Evolutionary conservation across 2,888 invertebrate species (phyloP).

Genomic region (Pristionchus japonicus): DNA sequence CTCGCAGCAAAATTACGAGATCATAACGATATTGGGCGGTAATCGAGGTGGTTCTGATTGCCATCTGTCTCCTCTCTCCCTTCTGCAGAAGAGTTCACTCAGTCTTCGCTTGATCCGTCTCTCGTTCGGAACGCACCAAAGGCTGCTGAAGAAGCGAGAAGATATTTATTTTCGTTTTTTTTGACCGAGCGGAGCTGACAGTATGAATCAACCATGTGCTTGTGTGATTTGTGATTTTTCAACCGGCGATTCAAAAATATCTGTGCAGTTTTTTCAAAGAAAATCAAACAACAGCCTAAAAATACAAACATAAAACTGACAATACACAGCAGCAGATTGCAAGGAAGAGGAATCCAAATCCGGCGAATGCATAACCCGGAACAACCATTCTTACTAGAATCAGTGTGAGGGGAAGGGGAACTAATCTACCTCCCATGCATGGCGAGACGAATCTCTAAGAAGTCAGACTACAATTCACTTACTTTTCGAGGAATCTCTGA

Average conservation of each 20-base stretch:
- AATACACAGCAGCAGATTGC: background rate
- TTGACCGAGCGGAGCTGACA: too few relatives aligned
- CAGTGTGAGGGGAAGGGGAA: background rate
- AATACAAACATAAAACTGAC: background rate
- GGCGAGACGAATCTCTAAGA: background rate
- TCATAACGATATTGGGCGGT: background rate
- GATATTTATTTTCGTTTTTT: too few relatives aligned
- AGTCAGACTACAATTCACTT: background rate
- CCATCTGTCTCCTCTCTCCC: too few relatives aligned
- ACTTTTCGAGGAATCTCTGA: background rate
- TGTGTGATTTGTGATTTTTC: too few relatives aligned
- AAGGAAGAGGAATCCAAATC: background rate
- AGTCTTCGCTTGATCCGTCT: background rate
- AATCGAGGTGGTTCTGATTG: background rate
- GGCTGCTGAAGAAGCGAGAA: background rate
- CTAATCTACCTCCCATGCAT: background rate
- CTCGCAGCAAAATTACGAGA: background rate
- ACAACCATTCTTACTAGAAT: background rate
- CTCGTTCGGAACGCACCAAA: conserved; percentile 2
- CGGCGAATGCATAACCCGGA: background rate
- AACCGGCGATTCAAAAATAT: too few relatives aligned
- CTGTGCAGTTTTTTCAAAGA: too few relatives aligned
- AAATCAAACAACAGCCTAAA: too few relatives aligned
- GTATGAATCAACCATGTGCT: too few relatives aligned
- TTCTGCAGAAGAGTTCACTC: background rate